Conservation (phyloP, 2,797 vertebrate genomes). For the Siniperca obscura region DNA sequence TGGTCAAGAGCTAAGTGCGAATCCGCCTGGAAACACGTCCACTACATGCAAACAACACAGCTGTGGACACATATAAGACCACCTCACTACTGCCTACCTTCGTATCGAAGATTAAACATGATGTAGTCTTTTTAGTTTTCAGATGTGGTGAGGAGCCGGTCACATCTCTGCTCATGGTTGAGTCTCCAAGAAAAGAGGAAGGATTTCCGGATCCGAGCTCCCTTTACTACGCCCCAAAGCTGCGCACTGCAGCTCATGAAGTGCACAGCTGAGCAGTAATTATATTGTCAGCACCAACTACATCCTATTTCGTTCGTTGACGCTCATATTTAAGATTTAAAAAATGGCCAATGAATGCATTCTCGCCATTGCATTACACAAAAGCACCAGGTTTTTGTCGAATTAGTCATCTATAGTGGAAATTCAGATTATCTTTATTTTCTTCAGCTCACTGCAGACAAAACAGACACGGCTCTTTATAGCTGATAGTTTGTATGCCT, state of each 20-base stretch:
- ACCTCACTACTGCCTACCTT: background rate
- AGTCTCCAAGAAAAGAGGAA: background rate
- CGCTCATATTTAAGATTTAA: background rate
- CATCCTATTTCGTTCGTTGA: background rate
- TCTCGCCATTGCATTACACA: fast-evolving
- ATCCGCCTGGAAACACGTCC: background rate
- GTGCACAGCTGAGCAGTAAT: background rate
- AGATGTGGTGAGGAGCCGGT: fast-evolving
- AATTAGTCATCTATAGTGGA: background rate
- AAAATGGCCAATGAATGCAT: fast-evolving
- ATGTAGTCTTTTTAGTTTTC: background rate
- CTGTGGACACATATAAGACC: fast-evolving
- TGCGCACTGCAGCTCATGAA: slow-evolving; percentile 50
- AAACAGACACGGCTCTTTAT: background rate
- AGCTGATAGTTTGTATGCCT: background rate
- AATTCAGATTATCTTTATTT: background rate
- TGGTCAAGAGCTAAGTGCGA: no score
- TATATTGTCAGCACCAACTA: background rate
- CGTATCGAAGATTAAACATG: fast-evolving
- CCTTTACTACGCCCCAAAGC: slow-evolving; percentile 40
- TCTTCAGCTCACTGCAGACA: background rate
- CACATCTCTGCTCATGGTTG: background rate
- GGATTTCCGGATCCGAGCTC: slow-evolving; percentile 50
- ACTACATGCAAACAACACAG: fast-evolving
- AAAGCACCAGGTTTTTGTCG: background rate